phyloP scores from a whole-genome alignment of 2,113 vertebrate genomes.

The Barbus barbus region DNA sequence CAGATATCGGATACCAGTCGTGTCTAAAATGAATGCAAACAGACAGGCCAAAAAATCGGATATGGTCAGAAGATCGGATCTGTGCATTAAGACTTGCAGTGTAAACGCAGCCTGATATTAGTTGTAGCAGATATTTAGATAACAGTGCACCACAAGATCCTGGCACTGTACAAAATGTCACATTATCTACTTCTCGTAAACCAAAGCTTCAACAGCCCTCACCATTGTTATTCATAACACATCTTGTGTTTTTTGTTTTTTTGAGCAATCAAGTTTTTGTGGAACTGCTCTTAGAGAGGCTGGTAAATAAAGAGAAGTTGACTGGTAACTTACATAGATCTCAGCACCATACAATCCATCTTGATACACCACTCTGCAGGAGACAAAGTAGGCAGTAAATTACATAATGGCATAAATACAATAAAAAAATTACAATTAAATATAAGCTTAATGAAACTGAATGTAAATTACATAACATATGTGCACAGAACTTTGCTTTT shows the following conservation, averaged over 20 bases:
- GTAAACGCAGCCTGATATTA: too few relatives aligned
- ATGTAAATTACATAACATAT: background rate
- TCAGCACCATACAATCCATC: slow-evolving; percentile 81
- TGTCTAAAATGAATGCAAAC: too few relatives aligned
- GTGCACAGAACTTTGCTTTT: too few relatives aligned
- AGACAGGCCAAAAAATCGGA: too few relatives aligned
- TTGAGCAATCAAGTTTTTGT: background rate
- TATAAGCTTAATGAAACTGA: background rate
- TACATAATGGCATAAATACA: background rate
- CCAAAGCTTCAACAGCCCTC: background rate
- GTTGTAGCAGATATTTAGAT: too few relatives aligned
- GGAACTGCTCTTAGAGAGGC: background rate
- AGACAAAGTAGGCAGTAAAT: background rate
- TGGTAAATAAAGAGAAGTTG: background rate
- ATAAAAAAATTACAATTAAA: background rate
- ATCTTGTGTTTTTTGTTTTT: background rate
- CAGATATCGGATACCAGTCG: too few relatives aligned
- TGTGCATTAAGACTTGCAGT: too few relatives aligned
- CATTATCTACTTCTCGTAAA: background rate
- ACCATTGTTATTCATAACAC: background rate
- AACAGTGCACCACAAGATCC: too few relatives aligned
- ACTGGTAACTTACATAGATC: slow-evolving; percentile 73
- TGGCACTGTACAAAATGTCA: background rate
- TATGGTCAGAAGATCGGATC: too few relatives aligned
- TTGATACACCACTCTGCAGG: slow-evolving; percentile 78